Evolutionary conservation across 2,797 vertebrate species (phyloP), one percentile per base, ranked within the genome.

Genomic region (Falco cherrug): DNA sequence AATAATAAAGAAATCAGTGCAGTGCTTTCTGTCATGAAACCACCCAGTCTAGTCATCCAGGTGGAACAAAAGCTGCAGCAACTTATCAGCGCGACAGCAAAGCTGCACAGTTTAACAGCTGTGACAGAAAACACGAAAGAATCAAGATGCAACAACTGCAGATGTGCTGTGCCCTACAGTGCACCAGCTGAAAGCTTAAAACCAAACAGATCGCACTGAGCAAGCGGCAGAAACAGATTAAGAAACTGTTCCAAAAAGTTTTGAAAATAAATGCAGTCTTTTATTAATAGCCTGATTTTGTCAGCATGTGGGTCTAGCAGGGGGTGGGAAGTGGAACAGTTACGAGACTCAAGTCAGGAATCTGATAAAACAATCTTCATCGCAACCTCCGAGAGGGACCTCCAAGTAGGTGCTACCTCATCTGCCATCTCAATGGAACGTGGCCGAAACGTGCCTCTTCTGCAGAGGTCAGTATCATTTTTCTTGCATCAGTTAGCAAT

Each of bases 101-200:
- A 69, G 64, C 53, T 9, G 53, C 76, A 19, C 6, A 2, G 3
- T 25, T 50, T 14, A 61, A 59, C 1, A 85, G 64, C 50, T 2
- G 1, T 9, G 79, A 51, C 65, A 47, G 54, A 47, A 71, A 78
- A 56, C 18, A 13, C 3, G 25, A 3, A 45, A 41, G n/a, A 77
- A 57, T 1, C 5, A 53, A 67, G 56, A 61, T 14, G 35, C 0
- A 1, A 20, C 41, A 75, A 28, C 45, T 26, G 24, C 51, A 13
- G 31, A 18, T 65, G 33, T 47, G 54, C 65, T 0, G 0, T 0
- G 3, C 3, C 1, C 37, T 6, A 31, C 56, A 18, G 26, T 1
- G 31, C 87, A 43, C 33, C 79, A 65, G 77, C 63, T 25, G 50
- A 2, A 17, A 43, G 53, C 20, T 39, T 6, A 56, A 63, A 50